phyloP scores from a whole-genome alignment of 2,888 invertebrate species.

The Argyresthia albistria region DNA sequence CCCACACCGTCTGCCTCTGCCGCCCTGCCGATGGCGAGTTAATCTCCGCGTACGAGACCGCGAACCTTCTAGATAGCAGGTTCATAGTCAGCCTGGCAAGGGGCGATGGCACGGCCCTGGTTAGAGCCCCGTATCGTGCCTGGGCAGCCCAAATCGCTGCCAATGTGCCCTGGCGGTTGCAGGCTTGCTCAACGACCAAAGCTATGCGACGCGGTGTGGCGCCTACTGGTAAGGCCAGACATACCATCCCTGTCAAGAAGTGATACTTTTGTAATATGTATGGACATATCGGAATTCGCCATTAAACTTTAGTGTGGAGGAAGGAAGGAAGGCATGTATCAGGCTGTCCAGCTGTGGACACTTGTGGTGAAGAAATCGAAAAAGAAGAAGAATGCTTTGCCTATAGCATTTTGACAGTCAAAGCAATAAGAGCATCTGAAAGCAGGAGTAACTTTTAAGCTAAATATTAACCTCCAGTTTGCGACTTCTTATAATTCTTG shows the following conservation, averaged over 20 bases:
- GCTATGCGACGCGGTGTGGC: conserved; percentile 50
- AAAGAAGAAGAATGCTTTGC: too few relatives aligned
- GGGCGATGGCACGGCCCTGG: conserved; percentile 75
- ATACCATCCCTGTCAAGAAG: conserved; percentile 70
- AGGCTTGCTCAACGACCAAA: conserved; percentile 37
- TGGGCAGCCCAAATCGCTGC: conserved; percentile 64
- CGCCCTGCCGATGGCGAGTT: conserved; percentile 41
- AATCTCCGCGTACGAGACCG: conserved; percentile 77
- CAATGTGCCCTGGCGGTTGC: conserved; percentile 62
- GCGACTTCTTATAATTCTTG: conserved; percentile 64
- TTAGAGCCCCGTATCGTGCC: conserved; percentile 68
- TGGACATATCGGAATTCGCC: too few relatives aligned
- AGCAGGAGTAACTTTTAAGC: not conserved
- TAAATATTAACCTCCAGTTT: conserved; percentile 54
- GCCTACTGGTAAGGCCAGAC: conserved; percentile 74
- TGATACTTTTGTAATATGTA: too few relatives aligned
- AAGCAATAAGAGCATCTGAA: too few relatives aligned
- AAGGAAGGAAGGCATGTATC: too few relatives aligned
- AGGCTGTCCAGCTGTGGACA: too few relatives aligned
- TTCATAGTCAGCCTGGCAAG: conserved; percentile 68
- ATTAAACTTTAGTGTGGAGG: too few relatives aligned
- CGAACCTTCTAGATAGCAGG: conserved; percentile 76
- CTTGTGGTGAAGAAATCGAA: too few relatives aligned
- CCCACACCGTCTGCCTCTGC: conserved; percentile 73
- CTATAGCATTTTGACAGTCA: too few relatives aligned